Conservation (phyloP, 2,797 vertebrate species). For the Pelochelys cantorii region DNA sequence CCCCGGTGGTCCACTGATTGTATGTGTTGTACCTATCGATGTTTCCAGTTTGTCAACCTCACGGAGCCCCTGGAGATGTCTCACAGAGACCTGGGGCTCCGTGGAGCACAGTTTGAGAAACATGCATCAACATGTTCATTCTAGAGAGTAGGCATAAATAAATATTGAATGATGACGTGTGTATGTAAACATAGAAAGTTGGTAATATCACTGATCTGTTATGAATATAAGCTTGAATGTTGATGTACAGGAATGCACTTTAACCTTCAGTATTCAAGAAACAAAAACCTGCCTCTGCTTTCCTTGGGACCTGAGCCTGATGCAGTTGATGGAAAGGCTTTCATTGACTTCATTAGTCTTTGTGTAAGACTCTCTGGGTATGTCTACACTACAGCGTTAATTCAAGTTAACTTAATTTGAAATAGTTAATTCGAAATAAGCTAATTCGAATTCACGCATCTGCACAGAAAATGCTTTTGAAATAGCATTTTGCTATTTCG, state of each 20-base stretch:
- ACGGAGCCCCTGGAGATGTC: too few species aligned
- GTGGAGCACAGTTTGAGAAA: too few species aligned
- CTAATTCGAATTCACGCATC: too few species aligned
- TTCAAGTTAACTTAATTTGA: too few species aligned
- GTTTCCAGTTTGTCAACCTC: too few species aligned
- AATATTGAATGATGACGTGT: neutral
- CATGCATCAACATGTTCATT: neutral
- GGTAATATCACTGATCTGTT: neutral
- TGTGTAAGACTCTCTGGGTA: neutral
- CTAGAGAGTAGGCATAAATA: neutral
- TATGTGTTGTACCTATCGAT: too few species aligned
- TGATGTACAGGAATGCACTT: accelerated
- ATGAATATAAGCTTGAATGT: neutral
- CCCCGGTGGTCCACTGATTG: too few species aligned
- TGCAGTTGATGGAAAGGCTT: neutral
- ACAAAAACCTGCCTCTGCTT: accelerated
- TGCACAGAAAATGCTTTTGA: too few species aligned
- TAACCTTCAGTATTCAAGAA: accelerated
- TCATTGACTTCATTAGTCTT: neutral
- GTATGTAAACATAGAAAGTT: accelerated
- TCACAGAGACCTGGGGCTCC: too few species aligned
- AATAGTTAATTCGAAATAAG: too few species aligned
- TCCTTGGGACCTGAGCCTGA: accelerated
- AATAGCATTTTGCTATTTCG: too few species aligned
- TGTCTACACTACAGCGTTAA: too few species aligned